Evolutionary conservation across 2,797 vertebrate genomes (phyloP), one percentile per base, ranked within the genome.

Genomic region (Pristis pectinata): DNA sequence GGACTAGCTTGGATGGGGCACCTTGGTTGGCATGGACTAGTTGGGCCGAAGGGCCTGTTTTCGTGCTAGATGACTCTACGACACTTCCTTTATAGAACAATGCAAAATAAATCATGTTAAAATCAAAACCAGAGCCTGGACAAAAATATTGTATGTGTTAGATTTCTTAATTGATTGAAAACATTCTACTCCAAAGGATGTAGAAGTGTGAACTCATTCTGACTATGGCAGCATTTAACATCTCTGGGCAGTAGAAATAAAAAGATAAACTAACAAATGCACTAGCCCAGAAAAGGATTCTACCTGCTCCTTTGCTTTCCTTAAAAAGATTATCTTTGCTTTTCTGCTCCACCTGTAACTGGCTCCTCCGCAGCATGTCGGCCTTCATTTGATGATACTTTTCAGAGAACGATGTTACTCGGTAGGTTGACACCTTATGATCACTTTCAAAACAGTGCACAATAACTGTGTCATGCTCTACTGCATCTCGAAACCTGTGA

Each of bases 351-450:
- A 56, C n/a, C 94, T 92, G 95, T 95, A 76, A 49, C 44, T 9
- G 22, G 34, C 85, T 22, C 61, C n/a, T 96, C 95, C 96, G 37
- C 41, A 94, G 94, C 1, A 82, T 19, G 0, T 95, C 95, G 95
- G 19, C 95, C 74, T 95, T 24, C 94, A 95, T 94, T 49, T 80
- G 95, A n/a, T 95, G 93, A 17, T 96, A 96, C 94, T 96, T 96
- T 79, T 96, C 94, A 0, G 97, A 95, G 41, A 96, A 95, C 15
- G 94, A 89, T 34, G 96, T 92, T 94, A 99, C 96, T n/a, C 96
- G 96, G 95, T 98, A 99, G 44, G 98, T 98, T 79, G 97, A 97
- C 94, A 99, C 95, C 95, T 97, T 97, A 96, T 98, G 97, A 77
- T 96, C 95, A 67, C 97, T 98, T 95, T 95, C 61, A 95, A 98